phyloP scores from a whole-genome alignment of 2,888 invertebrate genomes.

The Leptura quadrifasciata region DNA sequence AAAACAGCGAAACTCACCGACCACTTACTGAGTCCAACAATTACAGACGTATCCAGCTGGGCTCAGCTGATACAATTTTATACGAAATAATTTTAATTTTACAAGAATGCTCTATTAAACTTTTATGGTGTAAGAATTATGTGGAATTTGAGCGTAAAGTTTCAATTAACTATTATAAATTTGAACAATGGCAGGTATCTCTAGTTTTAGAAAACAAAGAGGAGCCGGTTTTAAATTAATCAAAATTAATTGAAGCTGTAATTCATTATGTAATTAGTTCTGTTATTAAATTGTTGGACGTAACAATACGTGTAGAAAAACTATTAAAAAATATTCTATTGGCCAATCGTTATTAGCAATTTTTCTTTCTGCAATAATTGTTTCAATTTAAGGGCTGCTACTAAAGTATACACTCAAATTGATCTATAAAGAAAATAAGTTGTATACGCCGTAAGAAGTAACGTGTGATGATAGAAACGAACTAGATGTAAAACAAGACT shows the following conservation, averaged over 20 bases:
- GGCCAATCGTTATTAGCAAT: background rate
- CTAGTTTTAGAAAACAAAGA: constrained; percentile 23
- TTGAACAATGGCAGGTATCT: constrained; percentile 8
- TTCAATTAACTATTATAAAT: constrained; percentile 34
- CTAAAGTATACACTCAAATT: no score
- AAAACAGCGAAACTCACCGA: constrained; percentile 5
- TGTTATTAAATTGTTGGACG: constrained; percentile 22
- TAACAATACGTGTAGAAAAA: background rate
- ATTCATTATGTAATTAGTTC: constrained; percentile 24
- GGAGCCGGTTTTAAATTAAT: constrained; percentile 27
- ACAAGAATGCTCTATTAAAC: constrained; percentile 20
- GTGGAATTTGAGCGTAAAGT: constrained; percentile 34
- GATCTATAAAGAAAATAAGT: no score
- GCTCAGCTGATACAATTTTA: constrained; percentile 16
- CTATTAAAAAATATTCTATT: background rate
- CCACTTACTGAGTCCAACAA: constrained; percentile 21
- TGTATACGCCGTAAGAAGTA: no score
- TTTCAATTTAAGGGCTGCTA: no score
- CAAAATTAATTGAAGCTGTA: constrained; percentile 28
- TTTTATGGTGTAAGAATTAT: constrained; percentile 18
- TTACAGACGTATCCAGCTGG: constrained; percentile 25
- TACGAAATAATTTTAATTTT: constrained; percentile 32
- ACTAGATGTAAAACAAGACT: no score
- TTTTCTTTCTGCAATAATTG: background rate
- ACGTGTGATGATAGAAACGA: no score